Percentiles rank a stretch among this genome's conserved stretches.
Evolutionary conservation across 2,113 vertebrate genomes (phyloP).

Genomic region (Neolamprologus caudopunctatus): DNA sequence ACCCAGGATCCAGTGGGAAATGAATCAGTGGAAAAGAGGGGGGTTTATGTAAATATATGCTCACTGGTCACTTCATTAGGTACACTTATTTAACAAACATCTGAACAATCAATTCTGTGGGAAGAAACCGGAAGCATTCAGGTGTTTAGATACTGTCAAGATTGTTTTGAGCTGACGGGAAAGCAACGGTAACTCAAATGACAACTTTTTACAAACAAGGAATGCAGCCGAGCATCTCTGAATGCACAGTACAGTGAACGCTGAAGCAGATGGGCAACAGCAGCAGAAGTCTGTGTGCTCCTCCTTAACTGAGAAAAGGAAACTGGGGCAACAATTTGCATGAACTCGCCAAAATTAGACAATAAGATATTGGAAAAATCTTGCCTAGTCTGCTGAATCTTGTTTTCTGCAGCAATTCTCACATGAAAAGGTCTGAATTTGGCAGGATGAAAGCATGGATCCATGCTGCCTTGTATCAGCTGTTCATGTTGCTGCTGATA

Average conservation of each 20-base stretch:
- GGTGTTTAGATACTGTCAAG: neutral
- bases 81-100: neutral
- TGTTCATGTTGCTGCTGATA: neutral
- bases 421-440: neutral
- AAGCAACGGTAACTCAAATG: neutral
- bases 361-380: neutral
- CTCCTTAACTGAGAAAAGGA: neutral
- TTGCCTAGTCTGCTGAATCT: neutral
- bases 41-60: neutral
- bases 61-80: neutral
- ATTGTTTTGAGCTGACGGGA: neutral
- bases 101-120: neutral
- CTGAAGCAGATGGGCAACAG: neutral
- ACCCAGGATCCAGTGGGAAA: neutral
- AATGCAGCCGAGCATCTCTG: neutral
- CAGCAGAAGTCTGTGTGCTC: neutral
- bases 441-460: neutral
- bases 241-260: neutral
- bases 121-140: neutral
- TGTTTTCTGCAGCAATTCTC: neutral
- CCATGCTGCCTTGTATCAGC: neutral
- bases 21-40: neutral
- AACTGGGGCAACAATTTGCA: neutral
- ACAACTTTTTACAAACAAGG: neutral
- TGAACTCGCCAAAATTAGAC: neutral